phyloP scores from a whole-genome alignment of 2,888 invertebrate species.

The Nemurella pictetii region DNA sequence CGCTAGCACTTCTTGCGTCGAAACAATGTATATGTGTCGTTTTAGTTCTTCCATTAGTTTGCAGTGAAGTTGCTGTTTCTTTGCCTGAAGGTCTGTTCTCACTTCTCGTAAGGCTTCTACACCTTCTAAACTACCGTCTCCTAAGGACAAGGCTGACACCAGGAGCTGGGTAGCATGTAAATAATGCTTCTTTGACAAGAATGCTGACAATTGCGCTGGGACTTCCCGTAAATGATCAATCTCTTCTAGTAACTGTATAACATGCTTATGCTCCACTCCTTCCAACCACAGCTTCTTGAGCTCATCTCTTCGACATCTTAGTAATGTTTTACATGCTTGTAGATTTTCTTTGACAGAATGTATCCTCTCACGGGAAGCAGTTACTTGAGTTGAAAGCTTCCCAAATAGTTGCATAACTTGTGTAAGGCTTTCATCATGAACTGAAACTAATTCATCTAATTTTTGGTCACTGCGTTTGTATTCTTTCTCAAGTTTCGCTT shows the following conservation, averaged over 20 bases:
- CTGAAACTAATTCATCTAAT: constrained; percentile 85
- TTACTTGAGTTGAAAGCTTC: constrained; percentile 73
- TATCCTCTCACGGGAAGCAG: constrained; percentile 74
- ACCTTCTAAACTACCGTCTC: constrained; percentile 73
- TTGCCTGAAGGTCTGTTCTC: constrained; percentile 70
- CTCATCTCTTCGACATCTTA: constrained; percentile 91
- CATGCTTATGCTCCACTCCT: constrained; percentile 93
- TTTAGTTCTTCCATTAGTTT: constrained; percentile 72
- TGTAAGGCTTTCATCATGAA: constrained; percentile 85
- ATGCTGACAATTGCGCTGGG: constrained; percentile 66
- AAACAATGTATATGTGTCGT: constrained; percentile 69
- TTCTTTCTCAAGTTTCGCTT: constrained; percentile 89
- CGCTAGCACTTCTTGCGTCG: constrained; percentile 56
- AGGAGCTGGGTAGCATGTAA: constrained; percentile 81
- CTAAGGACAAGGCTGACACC: constrained; percentile 67
- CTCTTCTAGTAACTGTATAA: constrained; percentile 84
- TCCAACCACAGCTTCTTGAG: constrained; percentile 92
- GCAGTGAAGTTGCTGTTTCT: constrained; percentile 69
- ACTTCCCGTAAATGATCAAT: constrained; percentile 79
- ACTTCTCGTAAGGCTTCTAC: constrained; percentile 85
- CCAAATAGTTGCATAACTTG: constrained; percentile 66
- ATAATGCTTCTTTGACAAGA: constrained; percentile 74
- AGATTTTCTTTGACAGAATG: constrained; percentile 79
- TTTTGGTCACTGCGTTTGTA: constrained; percentile 88
- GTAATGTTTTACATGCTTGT: constrained; percentile 77